Evolutionary conservation across 2,113 vertebrate species (phyloP).

Genomic region (Genyomyrus donnyi): DNA sequence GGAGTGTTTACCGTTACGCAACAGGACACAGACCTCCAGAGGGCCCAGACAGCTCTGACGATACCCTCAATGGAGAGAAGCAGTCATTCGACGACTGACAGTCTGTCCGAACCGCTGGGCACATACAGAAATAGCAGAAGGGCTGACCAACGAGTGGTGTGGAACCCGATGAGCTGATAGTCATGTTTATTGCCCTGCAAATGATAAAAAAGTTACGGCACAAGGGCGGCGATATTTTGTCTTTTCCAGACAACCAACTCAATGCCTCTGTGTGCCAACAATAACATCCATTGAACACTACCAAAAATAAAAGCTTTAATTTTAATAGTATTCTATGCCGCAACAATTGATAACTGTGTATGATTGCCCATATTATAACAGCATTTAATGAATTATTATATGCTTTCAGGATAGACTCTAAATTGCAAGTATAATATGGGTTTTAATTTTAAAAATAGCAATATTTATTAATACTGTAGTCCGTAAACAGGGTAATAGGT

Average conservation of each 20-base stretch:
- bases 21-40: neutral
- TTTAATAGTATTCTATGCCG: neutral
- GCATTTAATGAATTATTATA: neutral
- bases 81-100: neutral
- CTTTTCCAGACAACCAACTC: neutral
- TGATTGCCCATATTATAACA: neutral
- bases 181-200: neutral
- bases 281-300: too few species aligned
- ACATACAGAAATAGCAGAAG: neutral
- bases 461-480: neutral
- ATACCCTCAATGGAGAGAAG: neutral
- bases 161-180: neutral
- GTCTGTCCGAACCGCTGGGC: neutral
- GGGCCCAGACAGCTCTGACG: neutral
- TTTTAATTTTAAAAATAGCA: neutral
- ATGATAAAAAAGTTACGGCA: neutral
- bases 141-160: neutral
- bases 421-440: neutral
- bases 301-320: neutral
- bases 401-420: neutral
- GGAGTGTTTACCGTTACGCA: neutral
- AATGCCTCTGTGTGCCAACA: too few species aligned
- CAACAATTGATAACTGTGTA: neutral
- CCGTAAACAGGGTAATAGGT: neutral
- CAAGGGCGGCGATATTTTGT: neutral